A percentile compares a stretch with the other conserved stretches of the same genome.
phyloP scores from a whole-genome alignment of 2,888 invertebrate genomes.

The Homarus gammarus region DNA sequence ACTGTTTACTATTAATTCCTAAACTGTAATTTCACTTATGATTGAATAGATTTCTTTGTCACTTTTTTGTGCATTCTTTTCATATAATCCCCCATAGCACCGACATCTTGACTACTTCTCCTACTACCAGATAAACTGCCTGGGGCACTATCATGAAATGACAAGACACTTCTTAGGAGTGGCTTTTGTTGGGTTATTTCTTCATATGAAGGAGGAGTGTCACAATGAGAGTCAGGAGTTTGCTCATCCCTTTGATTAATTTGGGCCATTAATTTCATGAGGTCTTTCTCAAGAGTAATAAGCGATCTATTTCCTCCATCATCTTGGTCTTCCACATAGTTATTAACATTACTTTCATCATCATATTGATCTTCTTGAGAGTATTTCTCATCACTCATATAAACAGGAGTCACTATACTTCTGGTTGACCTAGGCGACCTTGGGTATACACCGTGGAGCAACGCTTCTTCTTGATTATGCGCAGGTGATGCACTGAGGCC shows the following conservation, averaged over 20 bases:
- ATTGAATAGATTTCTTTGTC: slow-evolving; percentile 12
- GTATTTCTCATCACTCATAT: background rate
- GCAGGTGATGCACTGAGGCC: slow-evolving; percentile 6
- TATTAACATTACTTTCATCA: background rate
- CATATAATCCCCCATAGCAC: background rate
- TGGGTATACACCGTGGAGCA: background rate
- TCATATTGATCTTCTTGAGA: slow-evolving; percentile 32
- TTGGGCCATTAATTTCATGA: slow-evolving; percentile 39
- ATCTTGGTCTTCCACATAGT: background rate
- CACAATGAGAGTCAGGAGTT: background rate
- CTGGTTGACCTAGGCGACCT: background rate
- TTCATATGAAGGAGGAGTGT: slow-evolving; percentile 10
- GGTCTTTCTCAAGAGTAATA: slow-evolving; percentile 39
- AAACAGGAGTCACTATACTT: background rate
- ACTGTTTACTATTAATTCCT: background rate
- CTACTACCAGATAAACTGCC: slow-evolving; percentile 47
- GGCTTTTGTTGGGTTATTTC: background rate
- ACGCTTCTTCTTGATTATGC: background rate
- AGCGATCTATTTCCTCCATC: slow-evolving; percentile 2
- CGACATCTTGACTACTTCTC: slow-evolving; percentile 44
- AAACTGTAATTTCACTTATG: background rate
- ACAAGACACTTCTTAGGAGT: background rate
- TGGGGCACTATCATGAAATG: slow-evolving; percentile 32
- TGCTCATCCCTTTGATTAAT: slow-evolving; percentile 15
- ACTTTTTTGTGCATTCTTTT: slow-evolving; percentile 20